A percentile compares a stretch with the other conserved stretches of the same genome.
These are phyloP conservation scores for Dunckerocampus dactyliophorus DNA, from an alignment of 2,113 vertebrate genomes.

Conservation along the genomic window DNA sequence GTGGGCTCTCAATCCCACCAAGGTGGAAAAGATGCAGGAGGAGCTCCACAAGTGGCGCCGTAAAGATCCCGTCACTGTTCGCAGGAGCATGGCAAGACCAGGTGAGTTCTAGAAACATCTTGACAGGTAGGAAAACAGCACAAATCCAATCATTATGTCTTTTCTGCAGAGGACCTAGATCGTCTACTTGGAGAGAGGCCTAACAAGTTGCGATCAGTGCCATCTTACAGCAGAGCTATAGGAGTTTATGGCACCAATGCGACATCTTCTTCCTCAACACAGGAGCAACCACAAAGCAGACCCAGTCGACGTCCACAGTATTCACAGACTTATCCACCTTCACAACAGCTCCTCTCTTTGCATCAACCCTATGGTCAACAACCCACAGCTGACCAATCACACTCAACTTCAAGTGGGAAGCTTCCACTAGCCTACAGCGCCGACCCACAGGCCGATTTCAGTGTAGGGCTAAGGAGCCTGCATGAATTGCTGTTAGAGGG, in stretches of 20 bases:
- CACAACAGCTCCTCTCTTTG: slow-evolving; percentile 53
- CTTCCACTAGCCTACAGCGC: slow-evolving; percentile 71
- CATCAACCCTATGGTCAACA: slow-evolving; percentile 70
- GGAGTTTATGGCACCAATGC: slow-evolving; percentile 44
- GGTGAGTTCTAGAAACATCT: slow-evolving; percentile 62
- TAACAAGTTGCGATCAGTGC: slow-evolving; percentile 74
- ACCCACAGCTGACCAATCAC: slow-evolving; percentile 61
- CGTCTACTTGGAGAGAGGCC: slow-evolving; percentile 82
- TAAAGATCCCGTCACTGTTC: slow-evolving; percentile 89
- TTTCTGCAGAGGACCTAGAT: slow-evolving; percentile 83
- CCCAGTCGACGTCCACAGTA: slow-evolving; percentile 54
- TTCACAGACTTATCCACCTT: slow-evolving; percentile 40
- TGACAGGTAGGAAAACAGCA: not conserved
- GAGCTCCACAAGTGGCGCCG: slow-evolving; percentile 97
- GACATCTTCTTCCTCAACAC: slow-evolving; percentile 55
- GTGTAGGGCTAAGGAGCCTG: slow-evolving; percentile 65
- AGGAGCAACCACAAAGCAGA: slow-evolving; percentile 48
- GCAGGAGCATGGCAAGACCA: slow-evolving; percentile 95
- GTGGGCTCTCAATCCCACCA: slow-evolving; percentile 94
- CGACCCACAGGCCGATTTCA: slow-evolving; percentile 70
- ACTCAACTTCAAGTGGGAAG: slow-evolving; percentile 76
- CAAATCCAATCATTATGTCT: not conserved
- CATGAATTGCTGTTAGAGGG: slow-evolving; percentile 82
- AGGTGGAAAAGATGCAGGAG: slow-evolving; percentile 97
- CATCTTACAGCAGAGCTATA: slow-evolving; percentile 46